These are phyloP conservation scores for Campoplex nolae DNA, from an alignment of 2,888 invertebrate species.

Conservation along the genomic window DNA sequence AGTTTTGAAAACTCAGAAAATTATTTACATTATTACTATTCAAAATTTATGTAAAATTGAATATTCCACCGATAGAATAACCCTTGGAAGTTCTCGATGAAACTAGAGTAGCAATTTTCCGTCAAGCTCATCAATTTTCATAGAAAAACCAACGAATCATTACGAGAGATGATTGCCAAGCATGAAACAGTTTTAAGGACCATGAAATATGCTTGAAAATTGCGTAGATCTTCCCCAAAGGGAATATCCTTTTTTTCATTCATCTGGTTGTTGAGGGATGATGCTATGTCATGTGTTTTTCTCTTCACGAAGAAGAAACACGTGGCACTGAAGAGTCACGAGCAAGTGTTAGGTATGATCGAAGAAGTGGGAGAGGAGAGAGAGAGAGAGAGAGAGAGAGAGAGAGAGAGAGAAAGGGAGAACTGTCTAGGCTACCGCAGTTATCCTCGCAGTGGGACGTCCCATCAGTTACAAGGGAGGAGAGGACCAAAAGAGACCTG, in stretches of 20 bases:
- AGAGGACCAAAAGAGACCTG: constrained; percentile 60
- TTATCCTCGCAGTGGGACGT: constrained; percentile 70
- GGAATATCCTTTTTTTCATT: constrained; percentile 37
- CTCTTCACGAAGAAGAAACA: constrained; percentile 26
- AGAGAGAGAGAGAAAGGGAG: constrained; percentile 18
- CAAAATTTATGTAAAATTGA: not conserved
- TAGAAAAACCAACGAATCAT: constrained; percentile 10
- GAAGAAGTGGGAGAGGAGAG: constrained; percentile 5
- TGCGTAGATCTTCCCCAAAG: constrained; percentile 15
- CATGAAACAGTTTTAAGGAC: constrained; percentile 54
- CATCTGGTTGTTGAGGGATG: constrained; percentile 32
- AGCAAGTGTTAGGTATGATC: constrained; percentile 42
- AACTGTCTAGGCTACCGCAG: constrained; percentile 46
- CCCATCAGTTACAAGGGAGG: constrained; percentile 56
- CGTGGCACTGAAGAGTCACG: constrained; percentile 53
- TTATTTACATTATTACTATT: too few relatives aligned
- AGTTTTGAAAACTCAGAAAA: not conserved
- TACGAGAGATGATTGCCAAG: constrained; percentile 3
- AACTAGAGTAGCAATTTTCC: constrained; percentile 13
- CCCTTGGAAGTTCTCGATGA: not conserved
- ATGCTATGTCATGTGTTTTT: constrained; percentile 42
- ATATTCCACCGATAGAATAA: not conserved
- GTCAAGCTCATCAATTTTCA: not conserved
- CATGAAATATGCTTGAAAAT: constrained; percentile 60
- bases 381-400: not conserved